Evolutionary conservation across 2,797 vertebrate genomes (phyloP).

Genomic region (Morus bassanus): DNA sequence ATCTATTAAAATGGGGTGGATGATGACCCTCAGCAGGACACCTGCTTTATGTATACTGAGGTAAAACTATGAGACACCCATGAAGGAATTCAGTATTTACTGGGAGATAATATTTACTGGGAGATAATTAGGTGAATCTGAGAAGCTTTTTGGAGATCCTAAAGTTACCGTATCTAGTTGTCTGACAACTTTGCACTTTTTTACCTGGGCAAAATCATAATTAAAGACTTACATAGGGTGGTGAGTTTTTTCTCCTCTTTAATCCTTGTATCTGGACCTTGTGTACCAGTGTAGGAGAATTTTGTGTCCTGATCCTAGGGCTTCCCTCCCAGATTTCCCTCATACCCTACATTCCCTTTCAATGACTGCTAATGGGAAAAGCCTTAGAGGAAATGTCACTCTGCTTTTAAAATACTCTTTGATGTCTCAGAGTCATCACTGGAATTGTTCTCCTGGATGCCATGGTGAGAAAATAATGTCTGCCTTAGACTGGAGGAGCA

Average conservation of each 20-base stretch:
- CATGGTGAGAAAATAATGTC: neutral
- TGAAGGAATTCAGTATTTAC: neutral
- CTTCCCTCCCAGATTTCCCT: neutral
- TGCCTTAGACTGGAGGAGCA: neutral
- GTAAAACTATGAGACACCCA: neutral
- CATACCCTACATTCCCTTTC: neutral
- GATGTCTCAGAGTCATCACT: conserved; percentile 35
- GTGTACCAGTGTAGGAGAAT: neutral
- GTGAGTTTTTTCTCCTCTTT: neutral
- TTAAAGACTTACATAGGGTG: neutral
- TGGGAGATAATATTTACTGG: neutral
- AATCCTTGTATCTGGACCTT: neutral
- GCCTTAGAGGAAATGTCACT: conserved; percentile 3
- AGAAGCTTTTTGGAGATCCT: neutral
- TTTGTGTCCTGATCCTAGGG: neutral
- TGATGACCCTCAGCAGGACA: neutral
- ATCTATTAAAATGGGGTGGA: neutral
- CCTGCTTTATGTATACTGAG: neutral
- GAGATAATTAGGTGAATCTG: neutral
- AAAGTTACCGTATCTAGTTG: neutral
- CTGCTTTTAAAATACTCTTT: conserved; percentile 34
- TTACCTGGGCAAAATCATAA: neutral
- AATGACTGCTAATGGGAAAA: neutral
- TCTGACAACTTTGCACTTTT: neutral
- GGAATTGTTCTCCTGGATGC: conserved; percentile 18